A percentile compares a stretch with the other conserved stretches of the same genome.
These are phyloP conservation scores for Andrena fulva DNA, from an alignment of 2,888 invertebrate species.

Conservation along the genomic window DNA sequence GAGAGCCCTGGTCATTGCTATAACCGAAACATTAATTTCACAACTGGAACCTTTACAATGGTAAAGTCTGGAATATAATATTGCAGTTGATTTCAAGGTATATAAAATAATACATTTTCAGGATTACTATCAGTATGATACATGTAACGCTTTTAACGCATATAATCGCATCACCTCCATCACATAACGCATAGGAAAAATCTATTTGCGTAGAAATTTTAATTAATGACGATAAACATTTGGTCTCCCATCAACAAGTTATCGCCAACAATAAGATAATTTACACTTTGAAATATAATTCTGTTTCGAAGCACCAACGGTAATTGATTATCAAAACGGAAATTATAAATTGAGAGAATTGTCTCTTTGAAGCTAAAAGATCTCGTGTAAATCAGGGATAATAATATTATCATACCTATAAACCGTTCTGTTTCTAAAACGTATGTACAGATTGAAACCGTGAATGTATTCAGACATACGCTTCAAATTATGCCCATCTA, in stretches of 20 bases:
- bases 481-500: slow-evolving; percentile 43
- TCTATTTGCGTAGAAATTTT: slow-evolving; percentile 39
- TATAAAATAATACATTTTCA: slow-evolving; percentile 56
- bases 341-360: slow-evolving; percentile 22
- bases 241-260: slow-evolving; percentile 31
- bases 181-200: slow-evolving; percentile 38
- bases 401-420: slow-evolving; percentile 33
- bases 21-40: slow-evolving; percentile 48
- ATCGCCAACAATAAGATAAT: slow-evolving; percentile 35
- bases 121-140: slow-evolving; percentile 51
- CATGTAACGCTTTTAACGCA: slow-evolving; percentile 38
- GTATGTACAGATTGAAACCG: slow-evolving; percentile 46
- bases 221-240: slow-evolving; percentile 35
- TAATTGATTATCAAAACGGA: slow-evolving; percentile 12
- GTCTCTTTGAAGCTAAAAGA: slow-evolving; percentile 18
- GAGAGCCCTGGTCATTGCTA: slow-evolving; percentile 43
- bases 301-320: slow-evolving; percentile 29
- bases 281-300: slow-evolving; percentile 40
- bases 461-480: slow-evolving; percentile 17
- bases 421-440: slow-evolving; percentile 25
- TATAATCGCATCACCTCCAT: slow-evolving; percentile 39
- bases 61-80: slow-evolving; percentile 36
- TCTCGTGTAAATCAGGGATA: slow-evolving; percentile 19
- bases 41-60: slow-evolving; percentile 29
- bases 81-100: slow-evolving; percentile 36